Evolutionary conservation across 1,140 invertebrate genomes (phyloP).

Genomic region (Phymorhynchus buccinoides): DNA sequence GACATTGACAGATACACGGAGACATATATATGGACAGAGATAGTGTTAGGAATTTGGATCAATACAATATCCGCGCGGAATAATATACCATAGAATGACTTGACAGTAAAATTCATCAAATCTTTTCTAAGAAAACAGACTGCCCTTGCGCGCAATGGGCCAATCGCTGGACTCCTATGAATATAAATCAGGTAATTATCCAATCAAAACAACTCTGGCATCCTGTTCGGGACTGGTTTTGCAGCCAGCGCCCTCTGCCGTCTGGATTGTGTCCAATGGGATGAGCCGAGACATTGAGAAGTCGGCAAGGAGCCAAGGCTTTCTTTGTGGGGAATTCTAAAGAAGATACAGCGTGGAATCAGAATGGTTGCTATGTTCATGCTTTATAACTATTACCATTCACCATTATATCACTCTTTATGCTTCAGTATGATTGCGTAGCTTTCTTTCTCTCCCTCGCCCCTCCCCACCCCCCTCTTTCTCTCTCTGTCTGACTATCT

Average conservation of each 20-base stretch:
- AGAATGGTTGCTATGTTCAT: neutral
- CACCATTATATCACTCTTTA: neutral
- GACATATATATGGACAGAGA: neutral
- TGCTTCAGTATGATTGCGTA: neutral
- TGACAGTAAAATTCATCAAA: neutral
- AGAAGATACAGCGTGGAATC: neutral
- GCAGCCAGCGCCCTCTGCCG: neutral
- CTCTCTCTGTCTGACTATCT: neutral
- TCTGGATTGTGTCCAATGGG: neutral
- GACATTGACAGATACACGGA: neutral
- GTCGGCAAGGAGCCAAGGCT: neutral
- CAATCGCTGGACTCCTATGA: constrained; percentile 9
- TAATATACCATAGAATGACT: neutral
- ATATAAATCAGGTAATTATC: constrained; percentile 20
- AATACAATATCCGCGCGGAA: neutral
- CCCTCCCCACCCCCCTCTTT: neutral
- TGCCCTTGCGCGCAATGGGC: neutral
- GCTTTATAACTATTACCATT: neutral
- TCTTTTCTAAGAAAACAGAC: constrained; percentile 19
- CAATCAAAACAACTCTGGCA: constrained; percentile 23
- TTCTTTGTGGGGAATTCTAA: neutral
- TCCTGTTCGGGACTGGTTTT: neutral
- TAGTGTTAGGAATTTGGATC: neutral
- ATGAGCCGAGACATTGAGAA: neutral
- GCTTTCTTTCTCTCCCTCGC: neutral